Conservation (phyloP, 2,888 invertebrate species). For the Xylota sylvarum region DNA sequence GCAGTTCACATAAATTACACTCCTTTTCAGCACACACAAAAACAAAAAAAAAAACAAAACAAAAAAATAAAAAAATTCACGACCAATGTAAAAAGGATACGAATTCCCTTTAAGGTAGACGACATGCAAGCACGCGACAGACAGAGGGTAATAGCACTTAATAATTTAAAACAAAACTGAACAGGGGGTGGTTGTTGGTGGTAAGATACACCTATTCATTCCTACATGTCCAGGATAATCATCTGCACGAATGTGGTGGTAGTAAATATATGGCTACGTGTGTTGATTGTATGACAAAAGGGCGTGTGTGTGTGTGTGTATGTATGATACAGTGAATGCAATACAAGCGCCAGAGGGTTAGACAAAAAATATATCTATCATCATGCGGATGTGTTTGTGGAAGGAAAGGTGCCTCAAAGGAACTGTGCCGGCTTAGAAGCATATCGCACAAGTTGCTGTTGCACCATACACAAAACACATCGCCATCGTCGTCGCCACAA, state of each 20-base stretch:
- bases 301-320: conserved; percentile 42
- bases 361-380: conserved; percentile 64
- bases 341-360: conserved; percentile 27
- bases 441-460: conserved; percentile 65
- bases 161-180: conserved; percentile 76
- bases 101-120: conserved; percentile 65
- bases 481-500: conserved; percentile 52
- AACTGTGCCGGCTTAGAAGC: conserved; percentile 60
- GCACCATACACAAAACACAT: conserved; percentile 20
- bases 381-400: conserved; percentile 25
- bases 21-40: conserved; percentile 58
- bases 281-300: neutral
- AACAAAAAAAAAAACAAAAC: neutral
- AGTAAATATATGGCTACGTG: neutral
- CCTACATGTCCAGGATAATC: conserved; percentile 71
- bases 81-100: conserved; percentile 66
- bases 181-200: conserved; percentile 45
- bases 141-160: conserved; percentile 77
- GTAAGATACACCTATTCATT: conserved; percentile 62
- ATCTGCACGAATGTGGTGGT: conserved; percentile 35
- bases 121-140: conserved; percentile 75
- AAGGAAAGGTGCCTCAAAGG: conserved; percentile 75
- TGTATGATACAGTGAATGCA: conserved; percentile 15
- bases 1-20: conserved; percentile 71
- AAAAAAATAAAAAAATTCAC: conserved; percentile 40